A percentile compares a stretch with the other conserved stretches of the same genome.
phyloP scores from a whole-genome alignment of 2,113 vertebrate genomes.

The Cyprinodon brontotheroides region DNA sequence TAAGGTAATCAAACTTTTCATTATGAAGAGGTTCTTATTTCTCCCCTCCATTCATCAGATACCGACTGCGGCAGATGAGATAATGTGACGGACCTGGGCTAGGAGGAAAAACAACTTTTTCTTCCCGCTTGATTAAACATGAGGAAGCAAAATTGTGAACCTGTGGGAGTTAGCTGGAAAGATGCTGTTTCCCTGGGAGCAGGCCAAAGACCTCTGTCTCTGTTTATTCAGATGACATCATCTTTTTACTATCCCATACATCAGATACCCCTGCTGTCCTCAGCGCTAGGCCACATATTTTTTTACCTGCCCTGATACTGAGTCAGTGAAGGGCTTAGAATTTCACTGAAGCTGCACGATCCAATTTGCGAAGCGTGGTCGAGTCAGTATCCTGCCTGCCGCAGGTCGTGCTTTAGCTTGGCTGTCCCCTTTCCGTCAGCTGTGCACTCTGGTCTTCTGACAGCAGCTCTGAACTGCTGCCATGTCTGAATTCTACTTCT shows the following conservation, averaged over 20 bases:
- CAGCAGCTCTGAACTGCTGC: conserved; percentile 22
- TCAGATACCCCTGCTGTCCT: conserved; percentile 74
- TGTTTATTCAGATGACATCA: conserved; percentile 82
- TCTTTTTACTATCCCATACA: conserved; percentile 76
- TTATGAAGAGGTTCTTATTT: conserved; percentile 17
- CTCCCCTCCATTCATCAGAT: conserved; percentile 14
- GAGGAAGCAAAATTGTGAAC: conserved; percentile 62
- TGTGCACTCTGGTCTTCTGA: conserved; percentile 7
- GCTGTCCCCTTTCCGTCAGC: conserved; percentile 12
- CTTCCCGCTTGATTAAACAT: conserved; percentile 64
- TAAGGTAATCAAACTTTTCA: conserved; percentile 16
- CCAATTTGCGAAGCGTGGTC: conserved; percentile 10
- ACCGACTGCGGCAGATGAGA: conserved; percentile 60
- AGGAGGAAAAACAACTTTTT: conserved; percentile 60
- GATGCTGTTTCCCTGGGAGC: conserved; percentile 60
- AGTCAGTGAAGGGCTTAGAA: conserved; percentile 59
- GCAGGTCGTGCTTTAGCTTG: conserved; percentile 27
- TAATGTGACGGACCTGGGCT: conserved; percentile 59
- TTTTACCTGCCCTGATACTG: conserved; percentile 46
- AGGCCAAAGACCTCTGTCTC: conserved; percentile 72
- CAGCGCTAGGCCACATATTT: conserved; percentile 48
- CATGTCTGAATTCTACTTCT: conserved; percentile 35
- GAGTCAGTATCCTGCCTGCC: conserved; percentile 36
- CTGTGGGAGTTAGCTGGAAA: conserved; percentile 40
- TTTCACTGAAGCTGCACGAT: conserved; percentile 40